Conservation (phyloP, 2,888 invertebrate species). For the Drosophila percnosoma region DNA sequence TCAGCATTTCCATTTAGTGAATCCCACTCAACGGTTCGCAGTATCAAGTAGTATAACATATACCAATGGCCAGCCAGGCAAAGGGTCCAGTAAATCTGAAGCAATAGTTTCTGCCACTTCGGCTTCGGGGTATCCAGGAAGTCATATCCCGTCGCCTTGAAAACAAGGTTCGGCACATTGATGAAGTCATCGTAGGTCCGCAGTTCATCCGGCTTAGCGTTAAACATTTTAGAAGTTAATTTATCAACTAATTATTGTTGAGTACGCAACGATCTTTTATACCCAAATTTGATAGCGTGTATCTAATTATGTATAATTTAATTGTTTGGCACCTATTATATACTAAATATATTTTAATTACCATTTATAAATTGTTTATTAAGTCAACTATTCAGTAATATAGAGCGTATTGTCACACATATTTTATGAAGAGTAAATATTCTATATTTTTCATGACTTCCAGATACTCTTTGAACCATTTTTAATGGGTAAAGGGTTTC, state of each 20-base stretch:
- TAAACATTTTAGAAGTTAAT: conserved; percentile 13
- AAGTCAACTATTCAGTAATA: neutral
- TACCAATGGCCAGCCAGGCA: conserved; percentile 24
- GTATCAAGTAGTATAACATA: conserved; percentile 26
- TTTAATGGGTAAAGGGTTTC: neutral
- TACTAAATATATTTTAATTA: conserved; percentile 25
- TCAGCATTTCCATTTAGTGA: conserved; percentile 34
- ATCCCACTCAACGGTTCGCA: conserved; percentile 38
- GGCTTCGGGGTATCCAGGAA: conserved; percentile 38
- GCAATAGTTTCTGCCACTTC: conserved; percentile 27
- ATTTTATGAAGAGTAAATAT: neutral
- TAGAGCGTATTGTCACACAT: neutral
- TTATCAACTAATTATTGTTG: conserved; percentile 17
- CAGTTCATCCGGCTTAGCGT: conserved; percentile 7
- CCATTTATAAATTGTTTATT: conserved; percentile 17
- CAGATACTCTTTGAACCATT: neutral
- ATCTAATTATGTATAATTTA: conserved; percentile 19
- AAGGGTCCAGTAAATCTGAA: conserved; percentile 22
- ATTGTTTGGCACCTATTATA: conserved; percentile 10
- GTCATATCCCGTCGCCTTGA: conserved; percentile 50
- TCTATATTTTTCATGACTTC: too few species aligned
- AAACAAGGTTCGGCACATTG: conserved; percentile 41
- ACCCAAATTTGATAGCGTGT: conserved; percentile 10
- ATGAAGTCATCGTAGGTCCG: conserved; percentile 51
- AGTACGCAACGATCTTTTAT: conserved; percentile 19